Conservation (phyloP, 2,888 invertebrate species). For the Dicyrtoma fusca region DNA sequence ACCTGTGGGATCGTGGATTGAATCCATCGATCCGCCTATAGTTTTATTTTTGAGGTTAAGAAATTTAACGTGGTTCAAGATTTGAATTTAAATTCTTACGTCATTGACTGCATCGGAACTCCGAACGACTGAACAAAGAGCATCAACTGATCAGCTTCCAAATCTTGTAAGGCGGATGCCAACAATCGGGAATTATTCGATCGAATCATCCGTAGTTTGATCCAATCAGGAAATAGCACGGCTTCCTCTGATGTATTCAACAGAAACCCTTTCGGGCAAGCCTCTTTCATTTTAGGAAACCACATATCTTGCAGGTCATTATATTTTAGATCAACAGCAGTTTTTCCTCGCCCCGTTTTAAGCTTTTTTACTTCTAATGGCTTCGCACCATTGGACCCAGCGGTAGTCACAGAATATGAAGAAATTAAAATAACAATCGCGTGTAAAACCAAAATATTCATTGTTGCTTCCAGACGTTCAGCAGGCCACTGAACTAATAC, state of each 20-base stretch:
- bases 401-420: conserved; percentile 58
- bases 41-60: no score
- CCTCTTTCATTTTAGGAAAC: conserved; percentile 74
- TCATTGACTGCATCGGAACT: conserved; percentile 86
- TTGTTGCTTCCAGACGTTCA: conserved; percentile 71
- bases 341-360: conserved; percentile 26
- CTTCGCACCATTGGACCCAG: neutral
- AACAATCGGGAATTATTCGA: conserved; percentile 80
- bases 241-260: conserved; percentile 81
- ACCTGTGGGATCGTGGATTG: no score
- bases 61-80: no score
- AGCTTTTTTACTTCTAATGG: conserved; percentile 10
- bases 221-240: conserved; percentile 86
- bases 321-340: conserved; percentile 46
- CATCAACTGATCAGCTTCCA: conserved; percentile 86
- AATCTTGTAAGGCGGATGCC: conserved; percentile 80
- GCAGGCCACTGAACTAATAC: conserved; percentile 76
- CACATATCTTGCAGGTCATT: conserved; percentile 76
- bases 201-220: conserved; percentile 81
- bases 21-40: no score
- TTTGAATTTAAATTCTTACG: conserved; percentile 60
- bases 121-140: conserved; percentile 96
- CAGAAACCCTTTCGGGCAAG: conserved; percentile 75
- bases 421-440: conserved; percentile 81
- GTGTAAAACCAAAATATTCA: conserved; percentile 80